Evolutionary conservation across 2,113 vertebrate species (phyloP).

Genomic region (Dryoscopus gambensis): DNA sequence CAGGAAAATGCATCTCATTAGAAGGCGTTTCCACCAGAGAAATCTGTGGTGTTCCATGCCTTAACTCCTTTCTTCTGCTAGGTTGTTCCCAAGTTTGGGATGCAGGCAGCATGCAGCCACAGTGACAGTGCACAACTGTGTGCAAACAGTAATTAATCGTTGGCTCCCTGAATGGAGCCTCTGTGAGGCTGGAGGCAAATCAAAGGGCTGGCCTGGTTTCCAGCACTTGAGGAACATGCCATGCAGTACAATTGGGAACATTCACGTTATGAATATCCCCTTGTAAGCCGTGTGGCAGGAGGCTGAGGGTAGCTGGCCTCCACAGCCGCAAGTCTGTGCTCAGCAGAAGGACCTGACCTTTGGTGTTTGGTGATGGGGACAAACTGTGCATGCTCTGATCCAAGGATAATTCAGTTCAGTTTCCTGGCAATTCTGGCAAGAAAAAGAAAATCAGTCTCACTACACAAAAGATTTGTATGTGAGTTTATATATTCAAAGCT

Average conservation of each 20-base stretch:
- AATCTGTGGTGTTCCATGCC: background rate
- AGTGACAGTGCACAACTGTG: constrained; percentile 1
- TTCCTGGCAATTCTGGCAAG: constrained; percentile 50
- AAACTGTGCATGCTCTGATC: background rate
- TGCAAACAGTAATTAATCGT: constrained; percentile 55
- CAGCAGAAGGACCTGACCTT: background rate
- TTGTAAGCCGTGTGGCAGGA: constrained; percentile 9
- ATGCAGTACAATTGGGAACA: constrained; percentile 34
- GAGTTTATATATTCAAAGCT: constrained; percentile 24
- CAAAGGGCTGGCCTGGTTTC: constrained; percentile 35
- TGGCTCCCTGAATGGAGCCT: constrained; percentile 50
- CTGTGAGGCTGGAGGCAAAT: constrained; percentile 58
- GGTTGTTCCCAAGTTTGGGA: constrained; percentile 29
- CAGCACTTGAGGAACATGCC: background rate
- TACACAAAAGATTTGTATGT: background rate
- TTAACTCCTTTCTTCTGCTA: constrained; percentile 24
- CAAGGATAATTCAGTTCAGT: constrained; percentile 29
- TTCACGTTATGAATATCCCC: constrained; percentile 46
- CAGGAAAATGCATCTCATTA: constrained; percentile 25
- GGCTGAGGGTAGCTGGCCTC: constrained; percentile 13
- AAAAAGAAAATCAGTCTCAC: background rate
- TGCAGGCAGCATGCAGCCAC: background rate
- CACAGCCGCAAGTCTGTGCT: background rate
- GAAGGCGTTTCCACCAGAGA: constrained; percentile 4
- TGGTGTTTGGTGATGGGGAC: constrained; percentile 14